Conservation (phyloP, 2,797 vertebrate species). For the Lateolabrax maculatus region DNA sequence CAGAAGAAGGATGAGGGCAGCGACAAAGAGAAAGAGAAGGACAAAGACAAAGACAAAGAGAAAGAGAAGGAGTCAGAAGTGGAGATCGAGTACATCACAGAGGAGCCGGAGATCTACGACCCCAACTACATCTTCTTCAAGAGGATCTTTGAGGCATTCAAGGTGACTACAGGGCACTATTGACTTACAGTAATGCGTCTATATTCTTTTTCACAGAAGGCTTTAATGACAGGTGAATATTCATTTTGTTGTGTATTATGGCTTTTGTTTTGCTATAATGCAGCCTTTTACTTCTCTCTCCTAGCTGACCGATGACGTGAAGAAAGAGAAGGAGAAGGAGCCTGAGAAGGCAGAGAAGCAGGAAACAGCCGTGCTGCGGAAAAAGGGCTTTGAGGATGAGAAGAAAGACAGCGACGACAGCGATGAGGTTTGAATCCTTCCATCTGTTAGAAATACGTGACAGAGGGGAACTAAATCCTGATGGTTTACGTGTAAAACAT, state of each 20-base stretch:
- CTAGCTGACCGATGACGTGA: slow-evolving; percentile 93
- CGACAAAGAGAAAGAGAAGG: slow-evolving; percentile 71
- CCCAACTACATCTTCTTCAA: slow-evolving; percentile 96
- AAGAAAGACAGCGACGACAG: slow-evolving; percentile 93
- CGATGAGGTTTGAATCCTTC: slow-evolving; percentile 82
- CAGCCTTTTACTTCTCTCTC: accelerated
- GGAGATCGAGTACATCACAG: slow-evolving; percentile 93
- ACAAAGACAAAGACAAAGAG: slow-evolving; percentile 77
- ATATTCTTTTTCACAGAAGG: neutral
- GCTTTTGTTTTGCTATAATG: neutral
- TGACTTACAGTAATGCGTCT: neutral
- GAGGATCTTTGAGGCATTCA: slow-evolving; percentile 95
- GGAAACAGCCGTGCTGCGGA: slow-evolving; percentile 85
- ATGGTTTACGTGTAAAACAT: neutral
- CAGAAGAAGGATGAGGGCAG: slow-evolving; percentile 49
- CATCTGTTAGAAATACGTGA: accelerated
- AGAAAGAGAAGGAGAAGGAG: slow-evolving; percentile 96
- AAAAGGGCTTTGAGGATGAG: slow-evolving; percentile 92
- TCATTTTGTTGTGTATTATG: neutral
- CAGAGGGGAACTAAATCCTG: neutral
- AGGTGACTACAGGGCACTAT: slow-evolving; percentile 79
- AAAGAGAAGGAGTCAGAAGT: slow-evolving; percentile 85
- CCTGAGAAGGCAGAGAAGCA: slow-evolving; percentile 90
- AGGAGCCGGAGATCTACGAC: slow-evolving; percentile 94
- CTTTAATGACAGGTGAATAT: neutral